phyloP scores from a whole-genome alignment of 2,113 vertebrate genomes.

The Ochotona princeps region DNA sequence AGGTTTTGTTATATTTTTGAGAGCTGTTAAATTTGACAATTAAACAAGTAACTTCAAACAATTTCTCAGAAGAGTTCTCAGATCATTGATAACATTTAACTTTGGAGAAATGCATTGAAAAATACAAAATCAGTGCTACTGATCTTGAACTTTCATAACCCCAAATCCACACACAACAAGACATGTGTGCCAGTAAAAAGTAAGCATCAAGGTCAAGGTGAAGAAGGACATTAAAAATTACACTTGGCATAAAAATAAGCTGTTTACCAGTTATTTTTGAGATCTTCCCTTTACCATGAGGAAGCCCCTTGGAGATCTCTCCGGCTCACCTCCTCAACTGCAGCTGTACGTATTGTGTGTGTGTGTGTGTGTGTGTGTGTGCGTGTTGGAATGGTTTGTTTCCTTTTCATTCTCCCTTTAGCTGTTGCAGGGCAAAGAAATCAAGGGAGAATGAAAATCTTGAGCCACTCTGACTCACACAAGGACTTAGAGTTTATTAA shows the following conservation, averaged over 20 bases:
- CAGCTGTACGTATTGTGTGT: conserved; percentile 9
- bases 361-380: not conserved
- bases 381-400: not conserved
- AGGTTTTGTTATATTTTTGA: conserved; percentile 70
- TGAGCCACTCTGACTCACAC: conserved; percentile 82
- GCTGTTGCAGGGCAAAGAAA: conserved; percentile 61
- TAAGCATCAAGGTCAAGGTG: conserved; percentile 15
- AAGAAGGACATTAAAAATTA: conserved; percentile 60
- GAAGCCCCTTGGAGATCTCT: not conserved
- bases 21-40: conserved; percentile 63
- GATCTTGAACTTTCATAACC: conserved; percentile 44
- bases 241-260: conserved; percentile 47
- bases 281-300: conserved; percentile 8
- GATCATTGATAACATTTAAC: conserved; percentile 43
- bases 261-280: conserved; percentile 57
- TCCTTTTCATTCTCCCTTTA: conserved; percentile 16
- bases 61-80: conserved; percentile 63
- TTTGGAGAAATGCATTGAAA: conserved; percentile 49
- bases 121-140: conserved; percentile 43
- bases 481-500: conserved; percentile 87
- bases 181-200: conserved; percentile 65
- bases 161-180: conserved; percentile 38
- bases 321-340: not conserved
- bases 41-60: conserved; percentile 67
- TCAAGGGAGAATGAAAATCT: conserved; percentile 76